These are phyloP conservation scores for Pygmarrhopalites habei DNA, from an alignment of 1,140 invertebrate genomes.

Conservation along the genomic window DNA sequence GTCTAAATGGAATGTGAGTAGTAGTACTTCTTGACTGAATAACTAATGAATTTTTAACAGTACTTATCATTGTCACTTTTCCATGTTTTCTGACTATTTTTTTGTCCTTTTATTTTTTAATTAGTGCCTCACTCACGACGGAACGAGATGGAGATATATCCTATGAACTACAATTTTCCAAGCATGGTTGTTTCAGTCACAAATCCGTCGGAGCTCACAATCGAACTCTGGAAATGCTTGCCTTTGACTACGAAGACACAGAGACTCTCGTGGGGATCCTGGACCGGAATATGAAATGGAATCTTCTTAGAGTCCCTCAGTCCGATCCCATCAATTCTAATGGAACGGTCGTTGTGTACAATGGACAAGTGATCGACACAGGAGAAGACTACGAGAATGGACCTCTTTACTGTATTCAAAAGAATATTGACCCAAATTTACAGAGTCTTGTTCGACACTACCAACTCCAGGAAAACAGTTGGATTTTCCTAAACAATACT, in stretches of 20 bases:
- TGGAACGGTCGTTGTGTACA: not conserved
- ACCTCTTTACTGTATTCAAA: not conserved
- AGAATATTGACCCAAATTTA: not conserved
- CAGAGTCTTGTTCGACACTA: not conserved
- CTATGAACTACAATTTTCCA: not conserved
- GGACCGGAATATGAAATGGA: not conserved
- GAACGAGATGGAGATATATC: not conserved
- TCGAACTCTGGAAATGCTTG: not conserved
- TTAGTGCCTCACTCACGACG: not conserved
- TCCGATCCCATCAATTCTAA: not conserved
- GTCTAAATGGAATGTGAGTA: not conserved
- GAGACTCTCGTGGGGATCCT: not conserved
- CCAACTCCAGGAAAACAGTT: not conserved
- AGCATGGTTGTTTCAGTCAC: not conserved
- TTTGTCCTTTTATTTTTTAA: too few relatives aligned
- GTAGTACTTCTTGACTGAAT: too few relatives aligned
- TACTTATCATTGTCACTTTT: too few relatives aligned
- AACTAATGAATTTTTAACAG: too few relatives aligned
- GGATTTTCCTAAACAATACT: not conserved
- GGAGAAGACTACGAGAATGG: not conserved
- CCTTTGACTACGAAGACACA: not conserved
- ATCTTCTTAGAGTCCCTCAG: not conserved
- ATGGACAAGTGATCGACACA: slow-evolving; percentile 1
- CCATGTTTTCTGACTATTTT: too few relatives aligned
- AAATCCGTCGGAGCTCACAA: not conserved